Evolutionary conservation across 2,888 invertebrate genomes (phyloP).

Genomic region (Troides oblongomaculatus): DNA sequence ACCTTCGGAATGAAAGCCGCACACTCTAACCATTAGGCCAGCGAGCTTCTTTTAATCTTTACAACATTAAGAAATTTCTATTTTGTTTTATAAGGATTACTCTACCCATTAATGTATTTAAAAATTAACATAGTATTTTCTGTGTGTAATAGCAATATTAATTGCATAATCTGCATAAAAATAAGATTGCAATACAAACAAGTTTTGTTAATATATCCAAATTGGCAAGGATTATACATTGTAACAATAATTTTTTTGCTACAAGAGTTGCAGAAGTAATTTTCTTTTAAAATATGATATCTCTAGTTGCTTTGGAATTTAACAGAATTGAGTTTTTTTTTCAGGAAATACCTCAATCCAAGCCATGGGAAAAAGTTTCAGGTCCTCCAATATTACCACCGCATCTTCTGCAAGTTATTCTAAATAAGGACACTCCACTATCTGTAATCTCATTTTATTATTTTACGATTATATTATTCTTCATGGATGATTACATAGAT

Average conservation of each 20-base stretch:
- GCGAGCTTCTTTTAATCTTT: too few species aligned
- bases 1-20: too few species aligned
- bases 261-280: too few species aligned
- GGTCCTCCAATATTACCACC: slow-evolving; percentile 99
- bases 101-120: too few species aligned
- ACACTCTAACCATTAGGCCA: too few species aligned
- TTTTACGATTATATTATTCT: background rate
- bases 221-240: too few species aligned
- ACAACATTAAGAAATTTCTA: too few species aligned
- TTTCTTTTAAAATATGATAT: too few species aligned
- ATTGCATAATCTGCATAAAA: background rate
- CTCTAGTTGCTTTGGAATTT: background rate
- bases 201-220: too few species aligned
- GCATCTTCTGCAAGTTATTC: slow-evolving; percentile 98
- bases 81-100: too few species aligned
- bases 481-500: background rate
- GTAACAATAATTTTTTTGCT: too few species aligned
- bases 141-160: background rate
- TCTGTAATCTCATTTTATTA: slow-evolving; percentile 81
- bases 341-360: slow-evolving; percentile 92
- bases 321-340: slow-evolving; percentile 33
- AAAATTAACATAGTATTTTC: background rate
- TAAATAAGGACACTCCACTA: slow-evolving; percentile 98
- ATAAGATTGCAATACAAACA: background rate
- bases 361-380: slow-evolving; percentile 95